Conservation (phyloP, 1,140 invertebrate genomes). For the Bombus polaris region DNA sequence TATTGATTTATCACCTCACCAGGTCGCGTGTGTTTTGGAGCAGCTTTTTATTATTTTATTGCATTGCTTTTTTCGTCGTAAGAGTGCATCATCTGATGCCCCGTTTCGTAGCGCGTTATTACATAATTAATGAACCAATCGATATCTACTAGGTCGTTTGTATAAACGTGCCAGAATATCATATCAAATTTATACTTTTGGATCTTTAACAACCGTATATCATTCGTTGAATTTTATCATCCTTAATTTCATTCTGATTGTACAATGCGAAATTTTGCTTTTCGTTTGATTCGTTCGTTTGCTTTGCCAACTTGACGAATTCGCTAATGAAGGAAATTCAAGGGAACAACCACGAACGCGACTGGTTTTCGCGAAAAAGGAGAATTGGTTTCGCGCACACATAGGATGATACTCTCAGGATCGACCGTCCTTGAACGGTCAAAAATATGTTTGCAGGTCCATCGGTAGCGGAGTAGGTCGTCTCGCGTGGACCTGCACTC, state of each 20-base stretch:
- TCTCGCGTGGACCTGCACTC: conserved; percentile 13
- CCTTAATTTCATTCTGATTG: background rate
- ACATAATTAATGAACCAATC: conserved; percentile 14
- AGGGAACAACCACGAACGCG: background rate
- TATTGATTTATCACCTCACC: conserved; percentile 29
- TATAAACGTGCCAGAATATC: background rate
- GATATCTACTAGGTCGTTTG: background rate
- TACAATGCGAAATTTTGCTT: background rate
- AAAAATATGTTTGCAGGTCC: conserved; percentile 42
- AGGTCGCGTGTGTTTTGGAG: background rate
- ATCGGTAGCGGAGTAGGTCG: conserved; percentile 35
- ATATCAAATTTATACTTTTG: background rate
- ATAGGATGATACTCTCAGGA: background rate
- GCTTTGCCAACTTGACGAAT: background rate
- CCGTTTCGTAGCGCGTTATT: background rate
- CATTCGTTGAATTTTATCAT: background rate
- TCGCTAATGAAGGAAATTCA: background rate
- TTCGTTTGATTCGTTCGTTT: background rate
- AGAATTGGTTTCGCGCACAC: background rate
- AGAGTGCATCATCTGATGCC: no score
- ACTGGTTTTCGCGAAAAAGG: background rate
- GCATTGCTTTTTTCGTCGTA: background rate
- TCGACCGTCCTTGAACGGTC: conserved; percentile 46
- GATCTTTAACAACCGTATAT: background rate
- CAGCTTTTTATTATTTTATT: background rate